These are phyloP conservation scores for Brachionus paranguensis DNA, from an alignment of 1,140 invertebrate species.

Conservation along the genomic window DNA sequence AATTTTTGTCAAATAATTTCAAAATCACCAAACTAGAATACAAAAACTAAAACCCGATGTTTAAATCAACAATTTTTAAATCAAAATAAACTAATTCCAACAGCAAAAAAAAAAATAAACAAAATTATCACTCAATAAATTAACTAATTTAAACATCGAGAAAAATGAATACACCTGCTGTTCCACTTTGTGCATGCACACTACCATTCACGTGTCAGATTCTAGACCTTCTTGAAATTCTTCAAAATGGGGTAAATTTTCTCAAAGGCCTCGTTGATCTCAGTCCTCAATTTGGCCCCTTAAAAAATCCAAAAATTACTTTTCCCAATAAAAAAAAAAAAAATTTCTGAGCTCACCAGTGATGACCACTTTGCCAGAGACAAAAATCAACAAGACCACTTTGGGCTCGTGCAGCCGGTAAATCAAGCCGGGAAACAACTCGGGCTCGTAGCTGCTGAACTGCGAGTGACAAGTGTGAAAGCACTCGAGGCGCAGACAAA, in stretches of 20 bases:
- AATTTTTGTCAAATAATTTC: not conserved
- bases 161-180: not conserved
- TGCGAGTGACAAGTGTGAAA: conserved; percentile 91
- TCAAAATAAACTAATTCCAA: not conserved
- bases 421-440: conserved; percentile 92
- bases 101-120: not conserved
- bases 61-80: not conserved
- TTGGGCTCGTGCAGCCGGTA: conserved; percentile 99
- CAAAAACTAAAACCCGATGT: not conserved
- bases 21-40: not conserved
- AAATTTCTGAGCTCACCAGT: conserved; percentile 64
- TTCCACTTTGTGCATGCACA: not conserved
- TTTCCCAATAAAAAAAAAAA: not conserved
- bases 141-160: not conserved
- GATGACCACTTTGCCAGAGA: conserved; percentile 93
- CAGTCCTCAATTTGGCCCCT: conserved; percentile 93
- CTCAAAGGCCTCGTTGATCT: conserved; percentile 99
- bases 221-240: conserved; percentile 64
- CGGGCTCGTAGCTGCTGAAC: conserved; percentile 74
- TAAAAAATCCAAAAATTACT: conserved; percentile 46
- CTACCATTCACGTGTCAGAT: not conserved
- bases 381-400: conserved; percentile 97
- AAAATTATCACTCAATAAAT: not conserved
- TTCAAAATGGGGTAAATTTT: conserved; percentile 99
- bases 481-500: conserved; percentile 93